Percentiles rank a stretch among this genome's conserved stretches.
Evolutionary conservation across 2,797 vertebrate genomes (phyloP).

Genomic region (Spinus olivaceus): DNA sequence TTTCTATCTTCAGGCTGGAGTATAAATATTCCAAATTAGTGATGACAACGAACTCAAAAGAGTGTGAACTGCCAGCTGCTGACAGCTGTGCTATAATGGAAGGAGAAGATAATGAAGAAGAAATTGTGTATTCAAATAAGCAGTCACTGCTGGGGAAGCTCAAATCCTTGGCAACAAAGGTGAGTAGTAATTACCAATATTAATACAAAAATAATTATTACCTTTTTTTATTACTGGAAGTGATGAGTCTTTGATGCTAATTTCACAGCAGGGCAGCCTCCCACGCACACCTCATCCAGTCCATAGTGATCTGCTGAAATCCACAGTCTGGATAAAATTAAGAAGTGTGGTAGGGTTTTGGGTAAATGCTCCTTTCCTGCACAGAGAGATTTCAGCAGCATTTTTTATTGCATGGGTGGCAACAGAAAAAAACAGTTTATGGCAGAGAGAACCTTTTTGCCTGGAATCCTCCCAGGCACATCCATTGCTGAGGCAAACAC

Average conservation of each 20-base stretch:
- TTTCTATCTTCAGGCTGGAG: conserved; percentile 83
- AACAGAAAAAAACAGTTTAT: background rate
- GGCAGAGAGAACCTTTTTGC: background rate
- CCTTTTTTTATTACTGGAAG: background rate
- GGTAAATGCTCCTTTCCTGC: background rate
- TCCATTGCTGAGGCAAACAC: background rate
- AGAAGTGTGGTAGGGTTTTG: background rate
- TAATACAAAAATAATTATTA: background rate
- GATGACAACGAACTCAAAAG: conserved; percentile 92
- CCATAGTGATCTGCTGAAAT: background rate
- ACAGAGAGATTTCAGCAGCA: background rate
- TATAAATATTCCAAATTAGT: conserved; percentile 97
- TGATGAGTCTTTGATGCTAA: background rate
- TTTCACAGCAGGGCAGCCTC: background rate
- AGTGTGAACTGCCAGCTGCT: conserved; percentile 91
- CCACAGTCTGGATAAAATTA: background rate
- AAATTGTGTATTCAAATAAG: conserved; percentile 92
- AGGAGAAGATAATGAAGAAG: conserved; percentile 95
- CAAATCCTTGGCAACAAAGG: conserved; percentile 95
- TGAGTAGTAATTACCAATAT: conserved; percentile 66
- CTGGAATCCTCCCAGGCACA: background rate
- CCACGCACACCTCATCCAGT: background rate
- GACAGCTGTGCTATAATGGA: conserved; percentile 99
- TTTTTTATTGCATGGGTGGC: background rate
- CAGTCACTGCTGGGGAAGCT: conserved; percentile 91